A percentile compares a stretch with the other conserved stretches of the same genome.
Conservation (phyloP, 2,797 vertebrate genomes). For the Enteromius treurensis region DNA sequence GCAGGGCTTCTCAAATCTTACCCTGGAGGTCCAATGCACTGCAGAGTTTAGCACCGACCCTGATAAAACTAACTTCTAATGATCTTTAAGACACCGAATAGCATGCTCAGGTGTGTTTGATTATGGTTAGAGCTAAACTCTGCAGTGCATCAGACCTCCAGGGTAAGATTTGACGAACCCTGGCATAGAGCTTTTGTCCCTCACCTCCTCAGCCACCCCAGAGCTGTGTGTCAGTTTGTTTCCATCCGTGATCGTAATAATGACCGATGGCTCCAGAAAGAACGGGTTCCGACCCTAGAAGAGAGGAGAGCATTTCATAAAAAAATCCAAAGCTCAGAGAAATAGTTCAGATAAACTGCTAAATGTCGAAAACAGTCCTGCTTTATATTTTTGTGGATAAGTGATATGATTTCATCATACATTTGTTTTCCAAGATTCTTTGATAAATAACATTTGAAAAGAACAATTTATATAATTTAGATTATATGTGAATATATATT, state of each 20-base stretch:
- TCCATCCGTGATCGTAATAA: slow-evolving; percentile 99
- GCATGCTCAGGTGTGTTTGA: no score
- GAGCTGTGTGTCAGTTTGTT: slow-evolving; percentile 95
- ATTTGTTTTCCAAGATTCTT: not conserved
- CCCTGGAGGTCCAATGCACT: no score
- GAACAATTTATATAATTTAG: not conserved
- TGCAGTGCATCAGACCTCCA: no score
- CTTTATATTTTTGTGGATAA: no score
- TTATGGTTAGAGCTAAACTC: no score
- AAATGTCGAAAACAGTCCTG: no score
- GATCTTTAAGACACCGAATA: no score
- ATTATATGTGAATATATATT: no score
- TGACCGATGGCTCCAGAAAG: slow-evolving; percentile 97
- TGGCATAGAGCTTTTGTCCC: slow-evolving; percentile 21
- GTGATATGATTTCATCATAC: not conserved
- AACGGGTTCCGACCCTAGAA: slow-evolving; percentile 95
- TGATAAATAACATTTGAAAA: not conserved
- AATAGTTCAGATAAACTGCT: not conserved
- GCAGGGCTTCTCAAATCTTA: no score
- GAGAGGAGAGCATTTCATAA: not conserved
- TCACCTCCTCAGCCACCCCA: slow-evolving; percentile 96
- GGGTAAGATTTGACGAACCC: no score
- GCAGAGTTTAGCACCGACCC: no score
- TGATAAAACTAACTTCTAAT: no score
- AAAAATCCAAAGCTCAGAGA: not conserved